Evolutionary conservation across 2,888 invertebrate genomes (phyloP), one percentile per base, ranked within the genome.

Genomic region (Linnaemya vulpina): DNA sequence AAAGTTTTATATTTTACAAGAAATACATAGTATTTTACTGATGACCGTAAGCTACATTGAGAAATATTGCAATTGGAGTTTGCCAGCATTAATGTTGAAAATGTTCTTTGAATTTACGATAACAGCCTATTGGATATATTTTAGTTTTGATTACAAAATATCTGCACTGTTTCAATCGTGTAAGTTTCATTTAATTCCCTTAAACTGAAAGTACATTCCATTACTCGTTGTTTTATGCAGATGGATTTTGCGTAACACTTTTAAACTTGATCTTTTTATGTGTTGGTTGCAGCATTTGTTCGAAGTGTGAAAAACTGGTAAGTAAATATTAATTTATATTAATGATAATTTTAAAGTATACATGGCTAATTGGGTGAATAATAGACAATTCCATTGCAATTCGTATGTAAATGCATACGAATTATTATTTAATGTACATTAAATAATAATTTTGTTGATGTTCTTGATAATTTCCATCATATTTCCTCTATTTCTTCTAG

Each of bases 101-200:
- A 87, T 81, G 58, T 88, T 89, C 62, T 76, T 88, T 40, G 90
- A 91, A 51, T 86, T 87, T 0, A 87, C 88, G 0, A 68, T 87
- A 0, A 10, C 89, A 62, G 89, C 90, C 10, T 90, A 90, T 67
- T 90, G 90, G 90, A 70, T 88, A 0, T 89, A 87, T 55, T 83
- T 86, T 46, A 86, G 76, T 78, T 49, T 71, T 55, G 80, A 86
- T 71, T 77, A 46, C 22, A 71, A 80, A 46, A 83, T 80, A 11
- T 63, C 83, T 5, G 8, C 25, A 15, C 9, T 62, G 55, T 75
- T 86, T 68, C 84, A 73, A 43, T 62, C 67, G 17, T 82, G 86
- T 85, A 83, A 82, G 84, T 53, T 51, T 22, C n/a, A 38, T 17
- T 22, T n/a, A 15, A 22, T 22, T 1, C 0, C 17, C 20, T 25